phyloP scores from a whole-genome alignment of 92 coral and sea anemone species.

The Pocillopora meandrina region DNA sequence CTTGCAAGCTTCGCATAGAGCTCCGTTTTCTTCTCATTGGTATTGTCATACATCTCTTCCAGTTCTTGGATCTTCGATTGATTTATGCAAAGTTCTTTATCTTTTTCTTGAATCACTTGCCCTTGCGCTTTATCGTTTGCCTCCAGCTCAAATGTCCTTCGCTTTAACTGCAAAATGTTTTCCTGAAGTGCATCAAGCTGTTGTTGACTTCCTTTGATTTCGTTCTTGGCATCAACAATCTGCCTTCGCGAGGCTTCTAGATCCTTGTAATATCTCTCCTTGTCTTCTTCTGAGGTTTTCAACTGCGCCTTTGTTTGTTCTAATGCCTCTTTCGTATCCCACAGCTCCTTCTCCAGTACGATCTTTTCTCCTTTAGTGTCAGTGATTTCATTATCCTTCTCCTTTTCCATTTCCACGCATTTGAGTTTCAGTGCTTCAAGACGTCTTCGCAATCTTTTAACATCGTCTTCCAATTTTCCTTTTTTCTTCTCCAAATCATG shows the following conservation, averaged over 20 bases:
- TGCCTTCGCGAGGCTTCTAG: constrained; percentile 63
- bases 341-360: constrained; percentile 67
- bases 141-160: constrained; percentile 74
- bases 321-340: constrained; percentile 67
- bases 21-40: constrained; percentile 69
- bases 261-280: constrained; percentile 65
- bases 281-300: constrained; percentile 66
- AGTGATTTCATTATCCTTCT: constrained; percentile 74
- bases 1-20: constrained; percentile 64
- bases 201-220: constrained; percentile 61
- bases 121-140: constrained; percentile 66
- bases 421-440: constrained; percentile 70
- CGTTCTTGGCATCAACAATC: constrained; percentile 55
- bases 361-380: constrained; percentile 69
- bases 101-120: constrained; percentile 69
- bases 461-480: constrained; percentile 75
- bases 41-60: constrained; percentile 63
- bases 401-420: constrained; percentile 71
- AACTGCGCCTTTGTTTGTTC: constrained; percentile 64
- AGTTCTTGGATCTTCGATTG: constrained; percentile 61
- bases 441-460: constrained; percentile 72
- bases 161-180: constrained; percentile 60
- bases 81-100: constrained; percentile 60
- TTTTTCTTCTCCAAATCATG: constrained; percentile 78
- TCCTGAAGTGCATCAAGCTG: constrained; percentile 71